Evolutionary conservation across 1,140 invertebrate species (phyloP).

Genomic region (Galleria mellonella): DNA sequence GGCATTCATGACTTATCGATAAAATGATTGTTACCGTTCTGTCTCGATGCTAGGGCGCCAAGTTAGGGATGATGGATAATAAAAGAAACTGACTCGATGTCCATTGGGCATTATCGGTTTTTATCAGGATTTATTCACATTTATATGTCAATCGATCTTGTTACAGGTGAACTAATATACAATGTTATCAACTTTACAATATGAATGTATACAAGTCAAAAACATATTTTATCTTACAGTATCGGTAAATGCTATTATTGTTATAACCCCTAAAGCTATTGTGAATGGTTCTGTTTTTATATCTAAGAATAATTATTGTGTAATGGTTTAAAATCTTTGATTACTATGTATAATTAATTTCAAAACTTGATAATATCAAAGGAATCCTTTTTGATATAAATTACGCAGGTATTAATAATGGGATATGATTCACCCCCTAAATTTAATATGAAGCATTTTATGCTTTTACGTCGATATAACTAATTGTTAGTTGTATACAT

Average conservation of each 20-base stretch:
- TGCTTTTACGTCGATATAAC: slow-evolving; percentile 52
- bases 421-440: slow-evolving; percentile 42
- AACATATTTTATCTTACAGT: slow-evolving; percentile 69
- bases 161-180: slow-evolving; percentile 65
- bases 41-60: slow-evolving; percentile 64
- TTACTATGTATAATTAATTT: slow-evolving; percentile 19
- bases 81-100: slow-evolving; percentile 56
- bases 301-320: slow-evolving; percentile 39
- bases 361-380: slow-evolving; percentile 24
- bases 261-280: slow-evolving; percentile 64
- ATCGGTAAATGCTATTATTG: slow-evolving; percentile 65
- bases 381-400: slow-evolving; percentile 27
- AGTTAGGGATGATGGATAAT: slow-evolving; percentile 52
- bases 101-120: slow-evolving; percentile 43
- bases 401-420: slow-evolving; percentile 25
- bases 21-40: slow-evolving; percentile 70
- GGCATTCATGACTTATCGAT: slow-evolving; percentile 71
- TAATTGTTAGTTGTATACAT: slow-evolving; percentile 52
- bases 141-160: slow-evolving; percentile 61
- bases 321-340: slow-evolving; percentile 35
- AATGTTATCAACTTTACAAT: slow-evolving; percentile 61
- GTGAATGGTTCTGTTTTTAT: slow-evolving; percentile 59
- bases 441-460: slow-evolving; percentile 55
- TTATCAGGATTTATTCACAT: slow-evolving; percentile 70
- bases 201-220: slow-evolving; percentile 72